Evolutionary conservation across 1,140 invertebrate species (phyloP).

Genomic region (Andrena cerasifolii): DNA sequence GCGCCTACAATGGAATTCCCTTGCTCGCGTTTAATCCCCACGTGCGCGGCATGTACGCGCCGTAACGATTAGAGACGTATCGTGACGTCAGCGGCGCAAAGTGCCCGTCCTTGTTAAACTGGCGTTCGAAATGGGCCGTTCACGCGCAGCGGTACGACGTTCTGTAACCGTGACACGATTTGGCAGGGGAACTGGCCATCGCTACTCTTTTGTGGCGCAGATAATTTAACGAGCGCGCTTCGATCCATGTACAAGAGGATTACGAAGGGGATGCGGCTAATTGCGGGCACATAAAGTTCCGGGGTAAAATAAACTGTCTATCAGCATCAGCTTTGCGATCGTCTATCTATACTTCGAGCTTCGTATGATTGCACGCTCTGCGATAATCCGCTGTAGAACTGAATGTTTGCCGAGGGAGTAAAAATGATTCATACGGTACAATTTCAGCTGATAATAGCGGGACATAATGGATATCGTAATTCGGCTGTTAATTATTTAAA

Average conservation of each 20-base stretch:
- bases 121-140: constrained; percentile 41
- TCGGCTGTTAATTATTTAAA: too few species aligned
- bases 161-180: constrained; percentile 16
- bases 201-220: constrained; percentile 16
- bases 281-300: background rate
- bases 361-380: too few species aligned
- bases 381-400: too few species aligned
- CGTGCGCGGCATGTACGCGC: too few species aligned
- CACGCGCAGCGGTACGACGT: background rate
- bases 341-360: constrained; percentile 1
- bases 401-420: too few species aligned
- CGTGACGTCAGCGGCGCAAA: constrained; percentile 57
- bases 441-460: background rate
- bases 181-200: constrained; percentile 17
- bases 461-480: too few species aligned
- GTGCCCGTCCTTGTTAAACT: constrained; percentile 54
- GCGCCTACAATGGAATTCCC: too few species aligned
- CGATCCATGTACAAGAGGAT: constrained; percentile 28
- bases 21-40: too few species aligned
- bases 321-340: background rate
- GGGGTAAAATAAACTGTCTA: background rate
- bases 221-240: constrained; percentile 37
- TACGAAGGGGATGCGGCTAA: constrained; percentile 40
- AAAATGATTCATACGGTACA: too few species aligned
- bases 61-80: constrained; percentile 33